phyloP scores from a whole-genome alignment of 2,888 invertebrate species.

The Pristionchus fissidentatus region DNA sequence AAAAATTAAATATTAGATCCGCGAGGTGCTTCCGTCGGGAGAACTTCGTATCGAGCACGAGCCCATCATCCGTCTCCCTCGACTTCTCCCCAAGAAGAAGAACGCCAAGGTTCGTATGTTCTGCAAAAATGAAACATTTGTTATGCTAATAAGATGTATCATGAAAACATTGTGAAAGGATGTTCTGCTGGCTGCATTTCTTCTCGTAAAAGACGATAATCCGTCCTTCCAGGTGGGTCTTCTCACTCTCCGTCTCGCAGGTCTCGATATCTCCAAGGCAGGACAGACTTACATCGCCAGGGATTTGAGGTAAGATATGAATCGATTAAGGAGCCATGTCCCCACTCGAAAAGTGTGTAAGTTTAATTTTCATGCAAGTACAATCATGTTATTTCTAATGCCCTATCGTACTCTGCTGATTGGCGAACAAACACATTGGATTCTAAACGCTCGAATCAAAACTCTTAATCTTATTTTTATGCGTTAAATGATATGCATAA shows the following conservation, averaged over 20 bases:
- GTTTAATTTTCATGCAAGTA: too few species aligned
- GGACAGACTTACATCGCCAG: constrained; percentile 70
- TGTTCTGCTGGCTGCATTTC: background rate
- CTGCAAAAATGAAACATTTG: background rate
- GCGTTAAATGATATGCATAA: too few species aligned
- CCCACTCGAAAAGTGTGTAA: too few species aligned
- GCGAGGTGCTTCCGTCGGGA: constrained; percentile 68
- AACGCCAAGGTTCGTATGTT: constrained; percentile 34
- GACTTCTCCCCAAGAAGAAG: constrained; percentile 61
- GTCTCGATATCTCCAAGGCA: constrained; percentile 71
- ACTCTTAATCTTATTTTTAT: too few species aligned
- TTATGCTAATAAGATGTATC: background rate
- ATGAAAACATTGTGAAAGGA: background rate
- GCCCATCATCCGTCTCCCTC: constrained; percentile 70
- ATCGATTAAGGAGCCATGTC: too few species aligned
- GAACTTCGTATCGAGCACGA: constrained; percentile 71
- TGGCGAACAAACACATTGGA: too few species aligned
- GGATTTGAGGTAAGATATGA: constrained; percentile 34
- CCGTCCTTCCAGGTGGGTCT: constrained; percentile 60
- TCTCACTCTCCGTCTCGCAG: constrained; percentile 70
- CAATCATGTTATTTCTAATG: too few species aligned
- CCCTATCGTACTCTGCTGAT: too few species aligned
- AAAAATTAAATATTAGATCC: constrained; percentile 16
- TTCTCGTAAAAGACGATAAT: background rate
- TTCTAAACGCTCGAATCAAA: too few species aligned